A percentile compares a stretch with the other conserved stretches of the same genome.
Evolutionary conservation across 2,888 invertebrate genomes (phyloP).

Genomic region (Gonocerus acuteangulatus): DNA sequence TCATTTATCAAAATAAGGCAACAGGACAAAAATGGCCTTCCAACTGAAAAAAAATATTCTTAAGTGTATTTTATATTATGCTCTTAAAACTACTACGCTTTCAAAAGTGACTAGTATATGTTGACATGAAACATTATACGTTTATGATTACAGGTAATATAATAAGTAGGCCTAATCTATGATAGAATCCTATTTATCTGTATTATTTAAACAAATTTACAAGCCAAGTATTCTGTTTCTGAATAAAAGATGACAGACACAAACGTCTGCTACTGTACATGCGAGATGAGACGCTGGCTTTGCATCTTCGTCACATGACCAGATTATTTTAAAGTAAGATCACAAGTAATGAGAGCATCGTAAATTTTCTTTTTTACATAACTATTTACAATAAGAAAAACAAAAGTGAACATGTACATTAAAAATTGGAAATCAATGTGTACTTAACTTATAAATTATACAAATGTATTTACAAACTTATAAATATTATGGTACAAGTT

Average conservation of each 20-base stretch:
- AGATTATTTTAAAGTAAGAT: conserved; percentile 16
- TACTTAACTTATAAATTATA: conserved; percentile 3
- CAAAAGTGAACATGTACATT: conserved; percentile 13
- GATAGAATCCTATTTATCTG: conserved; percentile 19
- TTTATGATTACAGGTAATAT: conserved; percentile 26
- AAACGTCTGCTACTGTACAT: conserved; percentile 17
- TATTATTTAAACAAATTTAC: conserved; percentile 19
- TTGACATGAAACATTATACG: conserved; percentile 20
- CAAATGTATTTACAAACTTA: conserved; percentile 24
- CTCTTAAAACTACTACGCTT: conserved; percentile 1
- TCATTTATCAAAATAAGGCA: not conserved
- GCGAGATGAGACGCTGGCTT: not conserved
- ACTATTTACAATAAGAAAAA: conserved; percentile 15
- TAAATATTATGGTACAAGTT: conserved; percentile 22
- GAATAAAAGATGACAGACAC: not conserved
- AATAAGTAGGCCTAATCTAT: conserved; percentile 30
- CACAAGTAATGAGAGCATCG: conserved; percentile 22
- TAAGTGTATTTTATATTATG: not conserved
- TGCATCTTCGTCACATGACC: not conserved
- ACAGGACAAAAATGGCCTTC: not conserved
- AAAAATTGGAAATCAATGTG: not conserved
- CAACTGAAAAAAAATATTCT: not conserved
- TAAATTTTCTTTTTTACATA: conserved; percentile 18
- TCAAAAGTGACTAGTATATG: conserved; percentile 27
- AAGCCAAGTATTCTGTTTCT: conserved; percentile 10